These are phyloP conservation scores for Macrosteles quadrilineatus DNA, from an alignment of 1,140 invertebrate species.

Conservation along the genomic window DNA sequence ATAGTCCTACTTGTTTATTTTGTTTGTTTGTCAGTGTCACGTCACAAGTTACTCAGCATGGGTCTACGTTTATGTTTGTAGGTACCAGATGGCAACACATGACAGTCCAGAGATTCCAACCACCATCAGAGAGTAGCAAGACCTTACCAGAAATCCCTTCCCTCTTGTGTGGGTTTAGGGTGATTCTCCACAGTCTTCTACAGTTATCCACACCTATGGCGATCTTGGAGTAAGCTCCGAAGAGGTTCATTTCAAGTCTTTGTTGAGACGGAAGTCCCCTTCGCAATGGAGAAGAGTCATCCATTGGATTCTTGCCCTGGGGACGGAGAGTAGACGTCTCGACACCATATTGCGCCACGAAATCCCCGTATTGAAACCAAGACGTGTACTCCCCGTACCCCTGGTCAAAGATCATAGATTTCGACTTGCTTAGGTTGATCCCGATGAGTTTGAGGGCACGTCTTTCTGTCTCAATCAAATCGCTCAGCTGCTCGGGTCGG, in stretches of 20 bases:
- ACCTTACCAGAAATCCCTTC: background rate
- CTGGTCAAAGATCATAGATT: conserved; percentile 9
- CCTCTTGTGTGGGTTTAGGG: background rate
- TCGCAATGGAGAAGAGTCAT: conserved; percentile 22
- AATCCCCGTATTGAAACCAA: conserved; percentile 12
- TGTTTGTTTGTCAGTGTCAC: too few relatives aligned
- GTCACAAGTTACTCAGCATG: too few relatives aligned
- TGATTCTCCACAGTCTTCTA: conserved; percentile 14
- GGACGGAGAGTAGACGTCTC: conserved; percentile 13
- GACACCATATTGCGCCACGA: conserved; percentile 20
- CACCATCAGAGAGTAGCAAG: background rate
- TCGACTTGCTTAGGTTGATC: background rate
- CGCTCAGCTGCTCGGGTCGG: background rate
- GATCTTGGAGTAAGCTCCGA: background rate
- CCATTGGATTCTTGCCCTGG: conserved; percentile 20
- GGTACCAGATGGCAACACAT: conserved; percentile 1
- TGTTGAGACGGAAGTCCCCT: background rate
- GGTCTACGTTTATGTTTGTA: too few relatives aligned
- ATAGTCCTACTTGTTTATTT: too few relatives aligned
- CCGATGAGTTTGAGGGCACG: background rate
- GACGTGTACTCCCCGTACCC: conserved; percentile 20
- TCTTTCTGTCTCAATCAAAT: background rate
- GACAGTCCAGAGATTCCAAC: background rate
- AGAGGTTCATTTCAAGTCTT: background rate
- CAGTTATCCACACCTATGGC: background rate